Percentiles rank a stretch among this genome's conserved stretches.
Evolutionary conservation across 2,888 invertebrate genomes (phyloP).

Genomic region (Drosophila longiperda): DNA sequence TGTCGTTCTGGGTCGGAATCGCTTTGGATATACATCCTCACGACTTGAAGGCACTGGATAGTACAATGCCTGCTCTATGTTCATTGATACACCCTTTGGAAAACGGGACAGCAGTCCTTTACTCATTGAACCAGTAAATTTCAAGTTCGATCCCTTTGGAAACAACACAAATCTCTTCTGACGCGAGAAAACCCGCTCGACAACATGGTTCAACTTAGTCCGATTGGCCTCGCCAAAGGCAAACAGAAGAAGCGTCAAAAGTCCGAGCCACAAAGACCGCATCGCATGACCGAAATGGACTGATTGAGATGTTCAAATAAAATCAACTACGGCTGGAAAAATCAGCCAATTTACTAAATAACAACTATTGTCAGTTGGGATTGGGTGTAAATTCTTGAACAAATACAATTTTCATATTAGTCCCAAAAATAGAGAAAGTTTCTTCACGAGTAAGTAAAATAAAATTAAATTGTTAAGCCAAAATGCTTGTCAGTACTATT

Average conservation of each 20-base stretch:
- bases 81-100: slow-evolving; percentile 74
- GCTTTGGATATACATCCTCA: slow-evolving; percentile 81
- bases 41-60: slow-evolving; percentile 77
- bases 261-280: slow-evolving; percentile 29
- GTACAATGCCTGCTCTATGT: slow-evolving; percentile 77
- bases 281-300: slow-evolving; percentile 52
- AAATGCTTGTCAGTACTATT: neutral
- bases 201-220: slow-evolving; percentile 59
- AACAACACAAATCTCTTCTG: slow-evolving; percentile 80
- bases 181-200: slow-evolving; percentile 79
- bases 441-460: neutral
- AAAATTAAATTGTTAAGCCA: neutral
- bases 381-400: slow-evolving; percentile 51
- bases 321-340: neutral
- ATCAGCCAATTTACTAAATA: slow-evolving; percentile 24
- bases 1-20: slow-evolving; percentile 71
- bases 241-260: slow-evolving; percentile 12
- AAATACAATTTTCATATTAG: slow-evolving; percentile 27
- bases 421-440: neutral
- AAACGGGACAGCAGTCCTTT: slow-evolving; percentile 73
- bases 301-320: slow-evolving; percentile 60
- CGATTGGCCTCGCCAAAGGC: slow-evolving; percentile 16
- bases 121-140: slow-evolving; percentile 75
- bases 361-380: slow-evolving; percentile 4
- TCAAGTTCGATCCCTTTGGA: slow-evolving; percentile 77